Base-by-base conservation (phyloP, 1,140 invertebrate genomes). In the Trachymyrmex septentrionalis region DNA sequence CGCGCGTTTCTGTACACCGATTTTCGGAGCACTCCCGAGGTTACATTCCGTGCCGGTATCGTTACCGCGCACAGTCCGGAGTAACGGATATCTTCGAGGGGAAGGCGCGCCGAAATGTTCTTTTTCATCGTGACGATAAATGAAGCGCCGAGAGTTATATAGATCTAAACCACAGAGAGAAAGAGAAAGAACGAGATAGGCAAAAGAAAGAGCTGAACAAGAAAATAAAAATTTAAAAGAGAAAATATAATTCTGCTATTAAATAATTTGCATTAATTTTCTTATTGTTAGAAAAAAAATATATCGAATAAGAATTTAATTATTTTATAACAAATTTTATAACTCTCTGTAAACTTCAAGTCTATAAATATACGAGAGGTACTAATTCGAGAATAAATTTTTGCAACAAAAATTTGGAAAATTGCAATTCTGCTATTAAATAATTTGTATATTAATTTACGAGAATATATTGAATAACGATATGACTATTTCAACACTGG, bases 111-210 rank as follows among this genome's bases (percentile, higher is more conserved):
- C 66, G 38, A 84, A 34, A n/a, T 27, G 27, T 48, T 14, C 69
- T 73, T 84, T 73, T 84, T 73, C 80, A 34, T 48, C 53, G 66
- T 38, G 61, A 80, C 67, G 77, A 80, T 80, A 80, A 73, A 84
- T 73, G 55, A 61, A 84, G 44, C 24, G 24, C 24, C 19, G 34
- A 61, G 38, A 73, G 19, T 71, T 57, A 27, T 30, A 44, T 27
- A 48, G 80, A 61, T 73, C n/a, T 44, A 30, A 84, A 24, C 55
- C 12, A 12, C 16, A 16, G 34, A 72, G 53, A 19, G 30, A 67
- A 3, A 67, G 7, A 38, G 34, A n/a, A 2, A 1, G 14, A 64
- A 27, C 0, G 9, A 34, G 19, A 38, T 9, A 14, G 34, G 3
- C 7, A 10, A 9, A n/a, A 12, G 34, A 1, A 10, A 6, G 2